Evolutionary conservation across 1,140 invertebrate genomes (phyloP).

Genomic region (Diplogasteroides magnus): DNA sequence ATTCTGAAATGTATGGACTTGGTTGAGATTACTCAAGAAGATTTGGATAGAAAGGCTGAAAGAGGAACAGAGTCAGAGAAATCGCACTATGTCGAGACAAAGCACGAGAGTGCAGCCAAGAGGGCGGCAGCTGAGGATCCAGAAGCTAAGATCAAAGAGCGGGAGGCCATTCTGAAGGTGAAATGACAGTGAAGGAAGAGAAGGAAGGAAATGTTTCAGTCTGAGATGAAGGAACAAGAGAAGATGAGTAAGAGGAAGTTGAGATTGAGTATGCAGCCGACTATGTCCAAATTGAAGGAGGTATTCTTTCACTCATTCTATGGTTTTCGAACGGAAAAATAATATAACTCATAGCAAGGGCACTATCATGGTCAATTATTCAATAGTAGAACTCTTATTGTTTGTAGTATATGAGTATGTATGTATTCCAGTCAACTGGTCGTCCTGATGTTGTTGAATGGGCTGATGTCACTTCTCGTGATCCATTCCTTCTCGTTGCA

Average conservation of each 20-base stretch:
- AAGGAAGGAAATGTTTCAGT: constrained; percentile 43
- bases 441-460: constrained; percentile 98
- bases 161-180: constrained; percentile 23
- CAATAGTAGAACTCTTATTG: not conserved
- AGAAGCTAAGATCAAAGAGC: too few relatives aligned
- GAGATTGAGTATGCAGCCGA: constrained; percentile 47
- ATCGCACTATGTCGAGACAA: constrained; percentile 8
- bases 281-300: constrained; percentile 50
- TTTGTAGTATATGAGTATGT: not conserved
- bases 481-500: constrained; percentile 89
- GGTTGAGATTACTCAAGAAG: constrained; percentile 6
- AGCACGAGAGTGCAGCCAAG: not conserved
- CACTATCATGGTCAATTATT: constrained; percentile 13
- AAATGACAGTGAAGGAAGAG: constrained; percentile 47
- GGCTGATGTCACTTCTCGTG: constrained; percentile 96
- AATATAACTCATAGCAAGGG: constrained; percentile 4
- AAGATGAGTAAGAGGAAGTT: constrained; percentile 49
- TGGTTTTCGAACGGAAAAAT: constrained; percentile 3
- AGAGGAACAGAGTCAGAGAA: not conserved
- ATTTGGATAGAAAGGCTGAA: not conserved
- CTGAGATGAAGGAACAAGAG: constrained; percentile 32
- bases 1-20: constrained; percentile 3
- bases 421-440: constrained; percentile 38
- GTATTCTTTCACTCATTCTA: constrained; percentile 28
- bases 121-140: constrained; percentile 5